phyloP scores from a whole-genome alignment of 2,797 vertebrate species.

The Crenichthys baileyi region DNA sequence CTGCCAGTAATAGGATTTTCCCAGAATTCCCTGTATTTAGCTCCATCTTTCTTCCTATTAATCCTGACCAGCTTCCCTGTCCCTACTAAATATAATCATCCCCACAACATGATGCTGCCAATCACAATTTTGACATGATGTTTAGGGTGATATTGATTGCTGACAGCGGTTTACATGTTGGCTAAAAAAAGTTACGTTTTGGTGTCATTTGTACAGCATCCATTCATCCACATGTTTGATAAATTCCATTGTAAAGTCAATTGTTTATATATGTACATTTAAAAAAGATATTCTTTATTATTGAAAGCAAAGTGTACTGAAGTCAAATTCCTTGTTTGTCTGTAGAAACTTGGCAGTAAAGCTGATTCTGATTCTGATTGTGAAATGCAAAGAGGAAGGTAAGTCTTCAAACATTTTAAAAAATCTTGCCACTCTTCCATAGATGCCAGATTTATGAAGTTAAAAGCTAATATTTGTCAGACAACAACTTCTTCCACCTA shows the following conservation, averaged over 20 bases:
- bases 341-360: too few species aligned
- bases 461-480: too few species aligned
- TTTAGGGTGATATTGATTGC: not conserved
- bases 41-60: not conserved
- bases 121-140: not conserved
- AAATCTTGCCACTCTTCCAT: too few species aligned
- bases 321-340: too few species aligned
- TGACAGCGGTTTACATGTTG: not conserved
- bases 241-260: not conserved
- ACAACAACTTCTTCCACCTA: too few species aligned
- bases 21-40: not conserved
- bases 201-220: not conserved
- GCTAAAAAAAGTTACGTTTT: not conserved
- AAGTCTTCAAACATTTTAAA: too few species aligned
- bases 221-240: not conserved
- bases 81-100: not conserved
- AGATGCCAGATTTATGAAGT: too few species aligned
- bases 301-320: too few species aligned
- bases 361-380: too few species aligned
- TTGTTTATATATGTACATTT: too few species aligned
- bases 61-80: not conserved
- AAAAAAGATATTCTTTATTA: too few species aligned
- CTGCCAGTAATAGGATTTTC: not conserved
- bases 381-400: too few species aligned
- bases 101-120: not conserved